Conservation (phyloP, 2,113 vertebrate genomes). For the Leptosomus discolor region DNA sequence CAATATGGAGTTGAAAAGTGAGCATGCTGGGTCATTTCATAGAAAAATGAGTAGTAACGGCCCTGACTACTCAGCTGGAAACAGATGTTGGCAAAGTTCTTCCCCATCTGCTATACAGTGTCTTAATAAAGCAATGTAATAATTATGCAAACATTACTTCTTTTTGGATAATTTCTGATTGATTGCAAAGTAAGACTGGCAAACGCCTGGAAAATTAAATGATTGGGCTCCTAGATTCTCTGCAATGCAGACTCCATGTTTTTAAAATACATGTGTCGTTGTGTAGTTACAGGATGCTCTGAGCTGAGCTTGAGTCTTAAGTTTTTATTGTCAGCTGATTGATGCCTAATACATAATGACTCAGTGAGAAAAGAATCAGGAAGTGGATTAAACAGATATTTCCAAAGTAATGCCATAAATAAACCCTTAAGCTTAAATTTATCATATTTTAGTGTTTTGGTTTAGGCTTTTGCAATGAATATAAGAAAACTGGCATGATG, state of each 20-base stretch:
- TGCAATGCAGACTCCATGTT: neutral
- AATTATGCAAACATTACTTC: neutral
- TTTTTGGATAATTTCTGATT: neutral
- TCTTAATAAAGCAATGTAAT: neutral
- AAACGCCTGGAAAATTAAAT: neutral
- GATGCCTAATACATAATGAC: neutral
- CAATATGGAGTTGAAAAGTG: neutral
- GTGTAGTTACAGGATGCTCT: neutral
- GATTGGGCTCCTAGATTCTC: neutral
- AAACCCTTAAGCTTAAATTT: accelerated
- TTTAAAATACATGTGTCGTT: accelerated
- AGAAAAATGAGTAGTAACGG: neutral
- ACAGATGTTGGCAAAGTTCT: neutral
- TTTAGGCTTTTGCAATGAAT: neutral
- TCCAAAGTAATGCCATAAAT: neutral
- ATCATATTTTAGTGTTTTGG: neutral
- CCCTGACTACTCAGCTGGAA: neutral
- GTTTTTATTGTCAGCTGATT: neutral
- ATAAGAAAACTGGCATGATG: neutral
- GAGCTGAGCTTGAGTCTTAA: neutral
- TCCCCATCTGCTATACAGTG: neutral
- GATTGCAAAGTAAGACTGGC: neutral
- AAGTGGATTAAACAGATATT: neutral
- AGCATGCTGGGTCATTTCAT: neutral
- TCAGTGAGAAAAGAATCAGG: neutral